These are phyloP conservation scores for Caenorhabditis plicata DNA, from an alignment of 2,888 invertebrate species.

Conservation along the genomic window DNA sequence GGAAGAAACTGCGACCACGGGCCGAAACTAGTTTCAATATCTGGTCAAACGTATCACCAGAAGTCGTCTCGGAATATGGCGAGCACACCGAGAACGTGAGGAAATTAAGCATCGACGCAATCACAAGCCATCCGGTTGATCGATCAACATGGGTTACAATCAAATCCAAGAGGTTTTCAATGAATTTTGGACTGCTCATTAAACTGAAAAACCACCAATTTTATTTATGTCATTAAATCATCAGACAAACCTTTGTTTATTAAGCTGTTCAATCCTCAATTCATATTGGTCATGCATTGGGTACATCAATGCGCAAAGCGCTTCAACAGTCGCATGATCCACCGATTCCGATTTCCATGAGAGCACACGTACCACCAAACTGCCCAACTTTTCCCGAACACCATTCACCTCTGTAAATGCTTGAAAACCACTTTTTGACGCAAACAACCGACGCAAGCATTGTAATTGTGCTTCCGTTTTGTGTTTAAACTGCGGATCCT, in stretches of 20 bases:
- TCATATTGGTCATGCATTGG: constrained; percentile 95
- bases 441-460: constrained; percentile 85
- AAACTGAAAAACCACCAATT: constrained; percentile 68
- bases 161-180: constrained; percentile 89
- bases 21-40: constrained; percentile 90
- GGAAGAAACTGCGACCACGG: constrained; percentile 85
- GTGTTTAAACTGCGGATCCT: constrained; percentile 72
- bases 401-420: constrained; percentile 70
- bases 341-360: constrained; percentile 85
- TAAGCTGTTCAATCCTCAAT: constrained; percentile 92
- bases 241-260: constrained; percentile 75
- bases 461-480: constrained; percentile 86
- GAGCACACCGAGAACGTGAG: constrained; percentile 95
- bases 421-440: constrained; percentile 95
- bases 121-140: constrained; percentile 90
- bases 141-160: constrained; percentile 87
- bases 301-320: constrained; percentile 92
- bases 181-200: constrained; percentile 84
- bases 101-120: constrained; percentile 96
- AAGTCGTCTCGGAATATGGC: constrained; percentile 98
- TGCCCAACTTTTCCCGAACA: constrained; percentile 91
- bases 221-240: too few relatives aligned
- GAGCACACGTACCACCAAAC: constrained; percentile 85
- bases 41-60: constrained; percentile 77
- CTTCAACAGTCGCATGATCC: constrained; percentile 91